These are phyloP conservation scores for Colaptes auratus DNA, from an alignment of 2,113 vertebrate species.

Conservation along the genomic window DNA sequence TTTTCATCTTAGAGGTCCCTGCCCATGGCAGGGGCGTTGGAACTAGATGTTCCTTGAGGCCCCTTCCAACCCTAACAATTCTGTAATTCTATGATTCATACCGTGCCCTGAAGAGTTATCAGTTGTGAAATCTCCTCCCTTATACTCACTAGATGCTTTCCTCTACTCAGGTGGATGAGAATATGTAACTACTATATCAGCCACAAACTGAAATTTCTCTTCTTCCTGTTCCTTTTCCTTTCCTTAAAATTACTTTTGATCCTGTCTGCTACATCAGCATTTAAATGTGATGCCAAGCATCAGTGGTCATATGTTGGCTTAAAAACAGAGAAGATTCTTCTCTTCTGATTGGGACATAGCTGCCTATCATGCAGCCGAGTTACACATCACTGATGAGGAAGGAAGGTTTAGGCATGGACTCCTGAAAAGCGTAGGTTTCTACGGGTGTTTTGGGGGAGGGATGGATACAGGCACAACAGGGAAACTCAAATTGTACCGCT, in stretches of 20 bases:
- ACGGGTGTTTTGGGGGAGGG: rapidly evolving
- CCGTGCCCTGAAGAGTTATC: background rate
- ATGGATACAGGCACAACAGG: background rate
- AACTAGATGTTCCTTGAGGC: too few species aligned
- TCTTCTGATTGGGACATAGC: background rate
- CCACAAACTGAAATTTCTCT: background rate
- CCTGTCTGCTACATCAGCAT: background rate
- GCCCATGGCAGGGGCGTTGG: too few species aligned
- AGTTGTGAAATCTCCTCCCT: background rate
- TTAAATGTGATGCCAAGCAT: background rate
- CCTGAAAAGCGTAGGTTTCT: background rate
- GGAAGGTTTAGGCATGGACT: background rate
- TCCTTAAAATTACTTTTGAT: background rate
- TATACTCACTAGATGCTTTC: background rate
- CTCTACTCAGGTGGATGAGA: background rate
- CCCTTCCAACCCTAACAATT: too few species aligned
- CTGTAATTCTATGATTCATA: background rate
- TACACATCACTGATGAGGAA: background rate
- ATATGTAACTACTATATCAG: background rate
- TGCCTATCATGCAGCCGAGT: background rate
- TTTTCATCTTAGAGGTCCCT: background rate
- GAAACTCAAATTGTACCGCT: background rate
- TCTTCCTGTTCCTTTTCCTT: background rate
- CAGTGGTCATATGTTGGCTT: background rate
- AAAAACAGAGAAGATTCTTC: conserved; percentile 11